phyloP scores from a whole-genome alignment of 2,797 vertebrate genomes.

The Lepilemur septentrionalis region DNA sequence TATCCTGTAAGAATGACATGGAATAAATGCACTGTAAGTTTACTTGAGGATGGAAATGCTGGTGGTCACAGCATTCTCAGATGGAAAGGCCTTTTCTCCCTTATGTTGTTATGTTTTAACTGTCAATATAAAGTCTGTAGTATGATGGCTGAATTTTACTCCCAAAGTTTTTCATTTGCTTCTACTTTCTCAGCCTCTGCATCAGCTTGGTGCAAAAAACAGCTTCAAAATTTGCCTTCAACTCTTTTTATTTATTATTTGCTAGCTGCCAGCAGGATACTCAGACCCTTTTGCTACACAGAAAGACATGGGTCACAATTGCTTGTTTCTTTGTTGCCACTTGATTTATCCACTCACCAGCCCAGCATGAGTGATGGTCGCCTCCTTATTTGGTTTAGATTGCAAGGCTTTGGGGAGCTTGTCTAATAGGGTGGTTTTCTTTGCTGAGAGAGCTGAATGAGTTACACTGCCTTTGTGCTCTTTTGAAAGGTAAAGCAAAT shows the following conservation, averaged over 20 bases:
- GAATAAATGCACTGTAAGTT: background rate
- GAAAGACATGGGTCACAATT: slow-evolving; percentile 38
- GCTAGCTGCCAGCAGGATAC: background rate
- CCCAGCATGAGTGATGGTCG: background rate
- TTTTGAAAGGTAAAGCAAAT: slow-evolving; percentile 55
- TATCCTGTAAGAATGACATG: background rate
- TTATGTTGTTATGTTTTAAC: background rate
- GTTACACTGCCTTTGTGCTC: slow-evolving; percentile 44
- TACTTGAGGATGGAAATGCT: background rate
- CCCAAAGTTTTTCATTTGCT: background rate
- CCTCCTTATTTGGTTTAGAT: slow-evolving; percentile 46
- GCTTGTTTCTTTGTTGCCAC: slow-evolving; percentile 38
- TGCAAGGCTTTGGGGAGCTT: slow-evolving; percentile 37
- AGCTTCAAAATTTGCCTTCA: slow-evolving; percentile 34
- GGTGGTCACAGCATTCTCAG: background rate
- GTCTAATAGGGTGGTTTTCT: slow-evolving; percentile 26
- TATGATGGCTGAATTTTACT: background rate
- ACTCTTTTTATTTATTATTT: slow-evolving; percentile 51
- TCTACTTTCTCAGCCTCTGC: background rate
- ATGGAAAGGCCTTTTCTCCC: background rate
- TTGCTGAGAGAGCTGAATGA: slow-evolving; percentile 30
- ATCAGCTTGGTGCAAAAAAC: slow-evolving; percentile 25
- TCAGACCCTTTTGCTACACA: background rate
- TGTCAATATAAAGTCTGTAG: background rate
- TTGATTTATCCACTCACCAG: slow-evolving; percentile 42